These are phyloP conservation scores for Leuciscus waleckii DNA, from an alignment of 2,797 vertebrate genomes.

Conservation along the genomic window DNA sequence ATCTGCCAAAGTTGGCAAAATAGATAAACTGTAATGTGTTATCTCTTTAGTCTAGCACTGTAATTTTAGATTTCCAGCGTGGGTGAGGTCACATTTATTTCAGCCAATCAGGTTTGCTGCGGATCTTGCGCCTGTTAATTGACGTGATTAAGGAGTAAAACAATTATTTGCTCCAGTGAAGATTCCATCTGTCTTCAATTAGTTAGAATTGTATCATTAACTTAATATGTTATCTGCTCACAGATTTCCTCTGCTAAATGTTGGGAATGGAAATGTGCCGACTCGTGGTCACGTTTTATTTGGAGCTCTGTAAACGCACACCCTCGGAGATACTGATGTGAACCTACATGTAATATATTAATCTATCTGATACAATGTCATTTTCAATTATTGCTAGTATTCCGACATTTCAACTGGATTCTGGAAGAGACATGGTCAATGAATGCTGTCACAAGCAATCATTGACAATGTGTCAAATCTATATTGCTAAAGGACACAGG, in stretches of 20 bases:
- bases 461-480: constrained; percentile 53
- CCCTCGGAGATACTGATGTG: not conserved
- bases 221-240: constrained; percentile 70
- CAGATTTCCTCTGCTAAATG: constrained; percentile 63
- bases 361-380: constrained; percentile 42
- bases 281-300: not conserved
- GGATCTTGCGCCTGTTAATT: constrained; percentile 65
- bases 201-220: constrained; percentile 72
- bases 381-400: constrained; percentile 47
- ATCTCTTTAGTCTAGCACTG: not conserved
- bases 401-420: constrained; percentile 11
- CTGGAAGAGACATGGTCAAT: constrained; percentile 25
- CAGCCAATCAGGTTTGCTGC: constrained; percentile 59
- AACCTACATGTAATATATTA: constrained; percentile 12
- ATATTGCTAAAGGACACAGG: constrained; percentile 23
- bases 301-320: constrained; percentile 13
- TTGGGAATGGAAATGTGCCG: constrained; percentile 64
- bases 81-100: constrained; percentile 20
- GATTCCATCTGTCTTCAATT: constrained; percentile 76
- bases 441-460: constrained; percentile 40
- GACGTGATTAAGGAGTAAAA: constrained; percentile 70
- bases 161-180: constrained; percentile 70
- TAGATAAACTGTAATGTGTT: not conserved
- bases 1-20: not conserved
- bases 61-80: not conserved